Evolutionary conservation across 2,113 vertebrate species (phyloP).

Genomic region (Agapornis roseicollis): DNA sequence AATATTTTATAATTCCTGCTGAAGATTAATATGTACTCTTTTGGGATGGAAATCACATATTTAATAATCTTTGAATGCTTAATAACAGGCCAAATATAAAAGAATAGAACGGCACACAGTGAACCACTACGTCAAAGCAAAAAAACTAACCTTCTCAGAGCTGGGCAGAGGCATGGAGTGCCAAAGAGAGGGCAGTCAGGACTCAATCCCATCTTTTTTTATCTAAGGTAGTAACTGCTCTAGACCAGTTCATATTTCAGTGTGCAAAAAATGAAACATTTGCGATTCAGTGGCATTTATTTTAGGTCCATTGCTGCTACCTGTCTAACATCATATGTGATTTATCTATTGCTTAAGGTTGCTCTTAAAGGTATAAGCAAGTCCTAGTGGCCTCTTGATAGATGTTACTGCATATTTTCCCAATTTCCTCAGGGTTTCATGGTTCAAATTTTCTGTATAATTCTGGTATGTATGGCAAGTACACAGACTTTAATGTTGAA

Average conservation of each 20-base stretch:
- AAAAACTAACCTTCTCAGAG: background rate
- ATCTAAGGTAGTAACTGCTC: background rate
- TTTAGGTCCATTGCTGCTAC: background rate
- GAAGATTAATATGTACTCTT: background rate
- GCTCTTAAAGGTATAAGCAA: background rate
- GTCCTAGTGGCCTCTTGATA: background rate
- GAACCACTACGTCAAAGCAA: background rate
- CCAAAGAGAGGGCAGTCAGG: background rate
- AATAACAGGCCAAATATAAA: background rate
- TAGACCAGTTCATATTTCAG: background rate
- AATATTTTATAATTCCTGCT: background rate
- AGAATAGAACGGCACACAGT: background rate
- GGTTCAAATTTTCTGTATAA: background rate
- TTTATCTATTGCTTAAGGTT: background rate
- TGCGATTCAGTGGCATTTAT: background rate
- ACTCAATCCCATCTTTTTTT: background rate
- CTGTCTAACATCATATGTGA: background rate
- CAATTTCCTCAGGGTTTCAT: background rate
- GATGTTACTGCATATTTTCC: background rate
- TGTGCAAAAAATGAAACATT: background rate
- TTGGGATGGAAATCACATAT: background rate
- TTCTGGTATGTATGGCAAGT: background rate
- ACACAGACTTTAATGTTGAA: background rate
- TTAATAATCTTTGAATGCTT: background rate
- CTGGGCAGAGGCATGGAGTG: background rate